phyloP scores from a whole-genome alignment of 2,888 invertebrate genomes.

The Papilio elwesi region DNA sequence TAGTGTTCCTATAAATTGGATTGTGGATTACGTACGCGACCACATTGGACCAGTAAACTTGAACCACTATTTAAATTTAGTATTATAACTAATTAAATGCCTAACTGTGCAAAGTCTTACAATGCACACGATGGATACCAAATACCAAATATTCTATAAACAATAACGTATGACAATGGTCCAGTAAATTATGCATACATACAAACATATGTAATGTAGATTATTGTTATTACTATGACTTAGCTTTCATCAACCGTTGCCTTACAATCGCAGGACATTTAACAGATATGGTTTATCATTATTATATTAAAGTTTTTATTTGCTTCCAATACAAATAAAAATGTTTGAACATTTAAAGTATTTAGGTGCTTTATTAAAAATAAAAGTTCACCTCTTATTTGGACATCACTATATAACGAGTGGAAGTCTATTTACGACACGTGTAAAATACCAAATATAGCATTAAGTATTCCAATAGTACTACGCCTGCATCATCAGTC shows the following conservation, averaged over 20 bases:
- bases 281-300: too few relatives aligned
- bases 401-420: background rate
- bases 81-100: slow-evolving; percentile 2
- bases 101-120: background rate
- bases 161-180: background rate
- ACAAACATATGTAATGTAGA: too few relatives aligned
- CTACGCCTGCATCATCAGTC: slow-evolving; percentile 4
- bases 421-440: background rate
- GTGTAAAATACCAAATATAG: background rate
- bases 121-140: background rate
- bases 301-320: too few relatives aligned
- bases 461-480: slow-evolving; percentile 12
- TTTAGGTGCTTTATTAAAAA: too few relatives aligned
- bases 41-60: slow-evolving; percentile 17
- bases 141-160: background rate
- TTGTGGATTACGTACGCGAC: slow-evolving; percentile 22
- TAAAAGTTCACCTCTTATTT: background rate
- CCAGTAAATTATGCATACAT: too few relatives aligned
- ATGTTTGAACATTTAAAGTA: too few relatives aligned
- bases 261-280: too few relatives aligned
- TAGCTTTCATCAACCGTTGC: too few relatives aligned
- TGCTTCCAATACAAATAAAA: too few relatives aligned
- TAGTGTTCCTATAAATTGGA: slow-evolving; percentile 33
- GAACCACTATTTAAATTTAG: slow-evolving; percentile 3
- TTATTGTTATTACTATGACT: too few relatives aligned